Evolutionary conservation across 2,113 vertebrate species (phyloP).

Genomic region (Hemiscyllium ocellatum): DNA sequence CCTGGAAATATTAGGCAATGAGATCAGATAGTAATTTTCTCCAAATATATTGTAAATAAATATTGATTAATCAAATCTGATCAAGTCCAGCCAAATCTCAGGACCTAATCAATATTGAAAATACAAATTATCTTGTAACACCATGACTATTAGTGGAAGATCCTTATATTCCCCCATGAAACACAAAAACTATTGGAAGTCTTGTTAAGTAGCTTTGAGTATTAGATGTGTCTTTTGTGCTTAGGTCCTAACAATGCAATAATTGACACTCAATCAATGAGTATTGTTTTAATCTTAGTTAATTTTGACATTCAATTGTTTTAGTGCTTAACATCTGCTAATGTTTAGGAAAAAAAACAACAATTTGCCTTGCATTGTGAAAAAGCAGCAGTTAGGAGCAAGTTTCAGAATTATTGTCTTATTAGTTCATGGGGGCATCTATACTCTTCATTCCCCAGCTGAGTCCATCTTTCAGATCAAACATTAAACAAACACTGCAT

Average conservation of each 20-base stretch:
- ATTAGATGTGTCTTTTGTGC: background rate
- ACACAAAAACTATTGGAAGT: background rate
- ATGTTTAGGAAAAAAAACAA: background rate
- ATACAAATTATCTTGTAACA: background rate
- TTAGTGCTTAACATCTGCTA: background rate
- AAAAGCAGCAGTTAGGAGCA: background rate
- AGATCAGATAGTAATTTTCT: background rate
- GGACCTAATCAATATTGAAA: background rate
- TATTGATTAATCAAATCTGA: background rate
- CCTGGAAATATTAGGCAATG: background rate
- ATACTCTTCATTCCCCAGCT: background rate
- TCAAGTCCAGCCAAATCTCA: background rate
- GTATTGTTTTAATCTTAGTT: background rate
- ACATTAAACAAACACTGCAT: background rate
- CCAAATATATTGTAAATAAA: background rate
- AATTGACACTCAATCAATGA: background rate
- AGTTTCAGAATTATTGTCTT: background rate
- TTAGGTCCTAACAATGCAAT: background rate
- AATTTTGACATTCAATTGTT: too few species aligned
- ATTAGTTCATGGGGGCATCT: background rate
- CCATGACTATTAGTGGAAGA: background rate
- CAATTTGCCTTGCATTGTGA: background rate
- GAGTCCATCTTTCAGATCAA: background rate
- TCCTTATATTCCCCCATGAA: background rate
- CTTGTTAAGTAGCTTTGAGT: background rate